phyloP scores from a whole-genome alignment of 1,140 invertebrate genomes.

The Pectinophora gossypiella region DNA sequence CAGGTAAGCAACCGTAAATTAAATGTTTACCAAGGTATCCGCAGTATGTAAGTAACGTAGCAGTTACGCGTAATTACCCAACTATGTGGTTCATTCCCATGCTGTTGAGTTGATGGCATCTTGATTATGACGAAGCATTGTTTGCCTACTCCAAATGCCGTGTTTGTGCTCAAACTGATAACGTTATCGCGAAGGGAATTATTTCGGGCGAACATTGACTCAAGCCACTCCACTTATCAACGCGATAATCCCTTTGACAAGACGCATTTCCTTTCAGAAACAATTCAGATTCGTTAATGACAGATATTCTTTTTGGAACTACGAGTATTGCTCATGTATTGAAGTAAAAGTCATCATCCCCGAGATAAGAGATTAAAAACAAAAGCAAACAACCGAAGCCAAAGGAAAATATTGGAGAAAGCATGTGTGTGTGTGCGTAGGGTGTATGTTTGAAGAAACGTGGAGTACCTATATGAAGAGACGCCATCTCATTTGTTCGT shows the following conservation, averaged over 20 bases:
- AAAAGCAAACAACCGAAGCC: slow-evolving; percentile 1
- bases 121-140: slow-evolving; percentile 52
- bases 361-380: slow-evolving; percentile 1
- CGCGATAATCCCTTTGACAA: slow-evolving; percentile 42
- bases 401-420: background rate
- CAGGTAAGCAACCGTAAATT: background rate
- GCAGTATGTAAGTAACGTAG: background rate
- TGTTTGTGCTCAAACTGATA: slow-evolving; percentile 60
- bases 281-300: slow-evolving; percentile 26
- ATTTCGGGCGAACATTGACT: slow-evolving; percentile 60
- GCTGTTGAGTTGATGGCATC: slow-evolving; percentile 31
- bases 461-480: slow-evolving; percentile 26
- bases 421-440: background rate
- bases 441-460: slow-evolving; percentile 28
- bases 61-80: background rate
- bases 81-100: background rate
- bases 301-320: slow-evolving; percentile 25
- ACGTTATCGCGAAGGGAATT: slow-evolving; percentile 41
- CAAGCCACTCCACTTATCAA: slow-evolving; percentile 51
- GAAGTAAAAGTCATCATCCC: background rate
- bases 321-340: no score
- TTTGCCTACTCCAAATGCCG: slow-evolving; percentile 61
- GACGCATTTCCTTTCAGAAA: slow-evolving; percentile 37
- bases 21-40: background rate
- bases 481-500: slow-evolving; percentile 56